Evolutionary conservation across 2,888 invertebrate species (phyloP).

Genomic region (Idaea biselata): DNA sequence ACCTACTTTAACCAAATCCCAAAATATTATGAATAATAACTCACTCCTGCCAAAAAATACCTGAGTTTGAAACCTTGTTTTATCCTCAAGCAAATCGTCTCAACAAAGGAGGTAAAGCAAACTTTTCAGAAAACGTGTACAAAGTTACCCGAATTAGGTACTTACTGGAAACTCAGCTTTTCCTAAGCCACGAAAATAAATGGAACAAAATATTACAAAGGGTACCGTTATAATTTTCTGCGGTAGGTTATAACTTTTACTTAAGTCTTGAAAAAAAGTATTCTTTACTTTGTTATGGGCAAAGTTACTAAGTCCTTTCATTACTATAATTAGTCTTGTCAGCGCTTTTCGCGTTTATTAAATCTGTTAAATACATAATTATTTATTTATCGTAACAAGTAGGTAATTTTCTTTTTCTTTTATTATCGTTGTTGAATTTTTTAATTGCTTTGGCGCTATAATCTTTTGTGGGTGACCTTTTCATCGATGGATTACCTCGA

Average conservation of each 20-base stretch:
- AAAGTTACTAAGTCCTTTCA: slow-evolving; percentile 11
- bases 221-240: slow-evolving; percentile 15
- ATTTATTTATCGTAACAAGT: no score
- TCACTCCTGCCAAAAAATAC: not conserved
- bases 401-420: no score
- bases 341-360: not conserved
- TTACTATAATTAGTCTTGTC: not conserved
- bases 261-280: slow-evolving; percentile 14
- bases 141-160: slow-evolving; percentile 10
- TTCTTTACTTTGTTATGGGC: slow-evolving; percentile 15
- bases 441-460: no score
- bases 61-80: not conserved
- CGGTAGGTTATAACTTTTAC: slow-evolving; percentile 14
- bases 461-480: no score
- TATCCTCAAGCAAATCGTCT: slow-evolving; percentile 1
- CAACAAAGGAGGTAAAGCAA: not conserved
- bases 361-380: not conserved
- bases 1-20: not conserved
- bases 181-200: slow-evolving; percentile 5
- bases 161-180: slow-evolving; percentile 15
- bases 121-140: slow-evolving; percentile 7
- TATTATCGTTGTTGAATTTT: no score
- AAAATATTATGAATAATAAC: not conserved
- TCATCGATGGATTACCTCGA: no score
- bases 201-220: slow-evolving; percentile 14